These are phyloP conservation scores for Spongilla lacustris DNA, from an alignment of 37 sponge, comb jelly and placozoan species.

Conservation along the genomic window DNA sequence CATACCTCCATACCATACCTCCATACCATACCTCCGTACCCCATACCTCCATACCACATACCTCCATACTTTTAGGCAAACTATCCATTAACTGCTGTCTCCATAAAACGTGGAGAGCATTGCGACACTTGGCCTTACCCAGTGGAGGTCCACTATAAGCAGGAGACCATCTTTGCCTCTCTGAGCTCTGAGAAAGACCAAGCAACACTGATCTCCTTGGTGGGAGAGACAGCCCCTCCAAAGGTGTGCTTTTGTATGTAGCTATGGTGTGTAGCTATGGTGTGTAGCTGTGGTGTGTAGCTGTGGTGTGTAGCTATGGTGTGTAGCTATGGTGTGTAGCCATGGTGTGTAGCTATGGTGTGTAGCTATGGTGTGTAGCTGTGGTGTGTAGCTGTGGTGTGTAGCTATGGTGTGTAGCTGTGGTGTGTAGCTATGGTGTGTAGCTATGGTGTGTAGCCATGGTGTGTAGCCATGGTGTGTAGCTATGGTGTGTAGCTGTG, in stretches of 20 bases:
- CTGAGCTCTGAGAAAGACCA: constrained; percentile 54
- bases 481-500: too few relatives aligned
- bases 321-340: too few relatives aligned
- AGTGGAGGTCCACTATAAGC: constrained; percentile 50
- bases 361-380: too few relatives aligned
- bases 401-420: too few relatives aligned
- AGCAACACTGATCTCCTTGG: constrained; percentile 1
- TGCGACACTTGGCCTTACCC: constrained; percentile 51
- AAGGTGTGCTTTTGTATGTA: not conserved
- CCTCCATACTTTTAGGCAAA: constrained; percentile 18
- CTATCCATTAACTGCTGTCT: constrained; percentile 26
- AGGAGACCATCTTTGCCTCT: constrained; percentile 61
- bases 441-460: too few relatives aligned
- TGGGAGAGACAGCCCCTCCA: too few relatives aligned
- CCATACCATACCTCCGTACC: not conserved
- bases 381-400: too few relatives aligned
- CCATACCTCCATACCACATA: not conserved
- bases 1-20: not conserved
- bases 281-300: too few relatives aligned
- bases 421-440: too few relatives aligned
- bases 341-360: too few relatives aligned
- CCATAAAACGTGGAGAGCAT: constrained; percentile 50
- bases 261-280: not conserved
- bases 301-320: too few relatives aligned
- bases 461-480: too few relatives aligned